phyloP scores from a whole-genome alignment of 2,797 vertebrate genomes.

The Melanotaenia nigrans region DNA sequence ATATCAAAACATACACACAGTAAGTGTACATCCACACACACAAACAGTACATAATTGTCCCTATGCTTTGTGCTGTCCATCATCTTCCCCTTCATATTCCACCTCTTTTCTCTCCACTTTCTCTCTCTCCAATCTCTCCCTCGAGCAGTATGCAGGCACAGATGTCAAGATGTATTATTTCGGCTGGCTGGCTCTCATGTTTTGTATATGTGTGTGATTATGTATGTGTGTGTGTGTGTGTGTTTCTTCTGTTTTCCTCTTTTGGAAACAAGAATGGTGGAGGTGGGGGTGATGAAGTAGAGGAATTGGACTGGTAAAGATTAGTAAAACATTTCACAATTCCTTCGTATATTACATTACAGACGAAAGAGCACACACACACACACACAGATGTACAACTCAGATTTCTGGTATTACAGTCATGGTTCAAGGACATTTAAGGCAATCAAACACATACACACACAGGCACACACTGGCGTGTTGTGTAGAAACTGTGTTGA shows the following conservation, averaged over 20 bases:
- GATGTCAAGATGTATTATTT: constrained; percentile 85
- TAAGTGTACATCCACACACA: constrained; percentile 15
- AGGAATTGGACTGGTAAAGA: constrained; percentile 35
- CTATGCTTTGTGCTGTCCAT: constrained; percentile 73
- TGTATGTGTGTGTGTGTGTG: constrained; percentile 41
- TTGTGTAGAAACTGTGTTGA: constrained; percentile 56
- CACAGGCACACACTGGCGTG: constrained; percentile 36
- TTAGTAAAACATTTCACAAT: constrained; percentile 55
- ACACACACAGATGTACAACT: constrained; percentile 6
- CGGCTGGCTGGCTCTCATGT: constrained; percentile 74
- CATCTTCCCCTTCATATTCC: constrained; percentile 68
- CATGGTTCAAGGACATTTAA: constrained; percentile 69
- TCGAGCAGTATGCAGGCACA: constrained; percentile 78
- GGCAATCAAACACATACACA: constrained; percentile 40
- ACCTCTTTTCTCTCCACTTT: constrained; percentile 59
- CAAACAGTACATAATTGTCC: constrained; percentile 66
- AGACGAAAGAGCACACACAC: constrained; percentile 16
- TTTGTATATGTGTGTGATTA: constrained; percentile 38
- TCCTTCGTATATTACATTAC: constrained; percentile 23
- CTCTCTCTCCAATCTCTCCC: constrained; percentile 67
- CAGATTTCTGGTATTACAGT: constrained; percentile 38
- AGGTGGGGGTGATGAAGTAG: not conserved
- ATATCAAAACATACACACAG: constrained; percentile 27
- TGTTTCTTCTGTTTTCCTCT: constrained; percentile 54
- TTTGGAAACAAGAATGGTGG: constrained; percentile 64